These are phyloP conservation scores for Talpa occidentalis DNA, from an alignment of 2,113 vertebrate species.

Conservation along the genomic window DNA sequence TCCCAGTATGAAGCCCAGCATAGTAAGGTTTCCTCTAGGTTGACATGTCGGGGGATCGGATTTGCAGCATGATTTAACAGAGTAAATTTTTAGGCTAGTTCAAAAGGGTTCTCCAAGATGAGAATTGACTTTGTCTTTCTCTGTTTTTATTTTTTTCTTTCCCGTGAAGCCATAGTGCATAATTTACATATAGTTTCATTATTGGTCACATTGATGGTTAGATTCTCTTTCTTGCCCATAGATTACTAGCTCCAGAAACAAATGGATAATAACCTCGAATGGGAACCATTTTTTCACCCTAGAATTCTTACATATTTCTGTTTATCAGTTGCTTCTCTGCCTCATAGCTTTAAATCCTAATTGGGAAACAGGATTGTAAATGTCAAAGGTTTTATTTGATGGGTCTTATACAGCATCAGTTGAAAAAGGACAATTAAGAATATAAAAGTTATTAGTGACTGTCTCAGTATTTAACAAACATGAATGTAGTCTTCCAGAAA, in stretches of 20 bases:
- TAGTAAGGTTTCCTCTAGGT: slow-evolving; percentile 88
- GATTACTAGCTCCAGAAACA: slow-evolving; percentile 6
- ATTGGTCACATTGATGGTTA: neutral
- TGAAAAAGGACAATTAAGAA: slow-evolving; percentile 43
- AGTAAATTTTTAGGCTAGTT: neutral
- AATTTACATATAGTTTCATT: neutral
- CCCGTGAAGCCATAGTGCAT: neutral
- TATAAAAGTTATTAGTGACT: neutral
- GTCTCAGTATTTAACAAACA: slow-evolving; percentile 33
- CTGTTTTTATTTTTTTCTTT: neutral
- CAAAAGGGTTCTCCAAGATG: neutral
- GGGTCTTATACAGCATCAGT: neutral
- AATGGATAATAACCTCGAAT: neutral
- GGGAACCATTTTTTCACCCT: neutral
- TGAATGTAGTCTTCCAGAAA: neutral
- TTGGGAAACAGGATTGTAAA: neutral
- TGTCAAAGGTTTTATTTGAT: neutral
- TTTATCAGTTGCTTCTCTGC: slow-evolving; percentile 7
- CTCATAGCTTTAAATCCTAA: slow-evolving; percentile 10
- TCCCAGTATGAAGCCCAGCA: slow-evolving; percentile 98
- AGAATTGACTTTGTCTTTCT: slow-evolving; percentile 14
- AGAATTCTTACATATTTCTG: slow-evolving; percentile 13
- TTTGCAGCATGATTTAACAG: neutral
- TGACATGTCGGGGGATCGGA: neutral
- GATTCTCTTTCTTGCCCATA: neutral